phyloP scores from a whole-genome alignment of 2,888 invertebrate genomes.

The Metellina segmentata region DNA sequence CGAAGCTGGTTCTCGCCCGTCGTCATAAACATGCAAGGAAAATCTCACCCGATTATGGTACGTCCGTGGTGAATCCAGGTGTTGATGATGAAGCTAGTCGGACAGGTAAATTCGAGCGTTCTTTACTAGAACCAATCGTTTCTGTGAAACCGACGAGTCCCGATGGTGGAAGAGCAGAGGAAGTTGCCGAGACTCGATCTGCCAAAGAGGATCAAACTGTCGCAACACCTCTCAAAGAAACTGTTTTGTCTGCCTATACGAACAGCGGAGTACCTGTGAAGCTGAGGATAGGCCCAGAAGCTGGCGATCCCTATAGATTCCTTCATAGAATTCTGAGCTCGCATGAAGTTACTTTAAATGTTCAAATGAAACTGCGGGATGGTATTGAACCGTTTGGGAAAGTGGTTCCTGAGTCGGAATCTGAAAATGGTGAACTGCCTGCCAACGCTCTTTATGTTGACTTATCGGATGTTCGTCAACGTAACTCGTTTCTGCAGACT shows the following conservation, averaged over 20 bases:
- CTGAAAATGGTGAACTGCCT: not conserved
- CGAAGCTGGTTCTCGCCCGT: not conserved
- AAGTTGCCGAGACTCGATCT: not conserved
- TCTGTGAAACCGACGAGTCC: not conserved
- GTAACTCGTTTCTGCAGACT: conserved; percentile 36
- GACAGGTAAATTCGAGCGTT: not conserved
- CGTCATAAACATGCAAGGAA: no score
- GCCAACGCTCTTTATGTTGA: conserved; percentile 25
- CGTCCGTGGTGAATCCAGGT: not conserved
- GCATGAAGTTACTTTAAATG: conserved; percentile 28
- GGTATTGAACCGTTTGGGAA: conserved; percentile 36
- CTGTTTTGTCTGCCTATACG: conserved; percentile 56
- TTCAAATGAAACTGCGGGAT: conserved; percentile 23
- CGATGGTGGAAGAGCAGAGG: not conserved
- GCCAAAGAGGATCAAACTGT: not conserved
- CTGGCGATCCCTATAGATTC: conserved; percentile 40
- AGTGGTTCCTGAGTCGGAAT: conserved; percentile 31
- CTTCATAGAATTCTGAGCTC: conserved; percentile 37
- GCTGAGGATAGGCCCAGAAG: conserved; percentile 15
- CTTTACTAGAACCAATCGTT: not conserved
- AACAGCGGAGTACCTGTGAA: conserved; percentile 50
- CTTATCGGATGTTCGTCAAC: conserved; percentile 21
- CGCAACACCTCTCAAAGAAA: not conserved
- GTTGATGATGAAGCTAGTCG: not conserved
- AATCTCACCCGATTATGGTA: no score